A percentile compares a stretch with the other conserved stretches of the same genome.
Conservation (phyloP, 1,140 invertebrate species). For the Drosophila ficusphila region DNA sequence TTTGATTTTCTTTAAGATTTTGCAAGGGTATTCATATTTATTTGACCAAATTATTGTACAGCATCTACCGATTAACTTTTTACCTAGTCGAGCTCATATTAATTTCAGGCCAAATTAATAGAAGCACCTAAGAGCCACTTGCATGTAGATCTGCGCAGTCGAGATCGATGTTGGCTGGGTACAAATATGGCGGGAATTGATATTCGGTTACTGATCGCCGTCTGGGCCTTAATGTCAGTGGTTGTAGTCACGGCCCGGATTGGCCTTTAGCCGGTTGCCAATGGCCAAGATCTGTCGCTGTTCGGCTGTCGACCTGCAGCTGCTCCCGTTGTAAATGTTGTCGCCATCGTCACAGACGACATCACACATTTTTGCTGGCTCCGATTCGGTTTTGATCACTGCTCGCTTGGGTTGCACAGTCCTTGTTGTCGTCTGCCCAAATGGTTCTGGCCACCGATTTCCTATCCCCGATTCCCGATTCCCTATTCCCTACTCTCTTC, state of each 20-base stretch:
- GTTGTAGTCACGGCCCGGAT: slow-evolving; percentile 72
- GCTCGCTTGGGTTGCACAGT: slow-evolving; percentile 61
- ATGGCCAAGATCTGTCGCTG: slow-evolving; percentile 39
- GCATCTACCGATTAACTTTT: too few relatives aligned
- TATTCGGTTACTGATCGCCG: slow-evolving; percentile 45
- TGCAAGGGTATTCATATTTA: too few relatives aligned
- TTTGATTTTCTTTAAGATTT: too few relatives aligned
- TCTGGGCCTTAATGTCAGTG: slow-evolving; percentile 36
- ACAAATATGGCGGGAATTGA: slow-evolving; percentile 46
- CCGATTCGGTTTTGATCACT: slow-evolving; percentile 26
- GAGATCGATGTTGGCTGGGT: slow-evolving; percentile 7
- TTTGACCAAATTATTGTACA: too few relatives aligned
- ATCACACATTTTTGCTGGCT: slow-evolving; percentile 62
- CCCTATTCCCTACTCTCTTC: background rate
- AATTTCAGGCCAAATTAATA: background rate
- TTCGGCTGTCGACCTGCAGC: slow-evolving; percentile 58
- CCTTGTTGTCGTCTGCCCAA: slow-evolving; percentile 39
- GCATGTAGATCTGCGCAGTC: background rate
- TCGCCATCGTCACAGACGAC: slow-evolving; percentile 68
- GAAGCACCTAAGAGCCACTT: background rate
- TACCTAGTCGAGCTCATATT: background rate
- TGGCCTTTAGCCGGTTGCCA: slow-evolving; percentile 58
- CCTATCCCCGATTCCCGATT: background rate
- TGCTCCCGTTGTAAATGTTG: slow-evolving; percentile 78
- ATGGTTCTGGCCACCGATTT: slow-evolving; percentile 1